These are phyloP conservation scores for Bombyx huttoni DNA, from an alignment of 2,888 invertebrate genomes.

Conservation along the genomic window DNA sequence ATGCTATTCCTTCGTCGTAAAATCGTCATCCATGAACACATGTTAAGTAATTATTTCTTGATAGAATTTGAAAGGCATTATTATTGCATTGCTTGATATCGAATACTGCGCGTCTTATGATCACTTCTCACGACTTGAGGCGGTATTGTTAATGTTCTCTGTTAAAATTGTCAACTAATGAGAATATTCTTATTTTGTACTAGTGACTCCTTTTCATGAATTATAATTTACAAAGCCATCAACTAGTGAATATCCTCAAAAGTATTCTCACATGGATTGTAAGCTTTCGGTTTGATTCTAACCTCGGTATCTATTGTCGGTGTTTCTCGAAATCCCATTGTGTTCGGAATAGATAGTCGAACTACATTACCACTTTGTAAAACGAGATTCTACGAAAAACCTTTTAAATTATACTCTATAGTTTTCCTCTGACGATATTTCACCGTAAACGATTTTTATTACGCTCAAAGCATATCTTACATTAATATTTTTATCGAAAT, in stretches of 20 bases:
- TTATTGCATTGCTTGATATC: no score
- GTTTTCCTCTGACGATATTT: conserved; percentile 7
- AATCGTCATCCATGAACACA: no score
- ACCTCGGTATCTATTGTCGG: conserved; percentile 32
- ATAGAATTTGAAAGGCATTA: no score
- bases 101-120: no score
- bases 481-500: no score
- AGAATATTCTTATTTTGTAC: background rate
- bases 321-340: conserved; percentile 28
- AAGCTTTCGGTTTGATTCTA: conserved; percentile 29
- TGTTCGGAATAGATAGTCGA: conserved; percentile 26
- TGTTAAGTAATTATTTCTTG: no score
- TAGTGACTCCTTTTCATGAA: background rate
- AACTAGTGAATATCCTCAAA: conserved; percentile 18
- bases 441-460: no score
- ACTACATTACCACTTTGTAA: conserved; percentile 21
- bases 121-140: no score
- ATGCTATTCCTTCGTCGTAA: no score
- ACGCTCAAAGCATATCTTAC: no score
- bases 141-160: no score
- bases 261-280: conserved; percentile 26
- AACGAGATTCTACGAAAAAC: conserved; percentile 20
- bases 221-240: conserved; percentile 16
- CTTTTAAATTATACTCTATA: conserved; percentile 21
- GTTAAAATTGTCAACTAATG: no score